Evolutionary conservation across 2,113 vertebrate species (phyloP).

Genomic region (Notechis scutatus): DNA sequence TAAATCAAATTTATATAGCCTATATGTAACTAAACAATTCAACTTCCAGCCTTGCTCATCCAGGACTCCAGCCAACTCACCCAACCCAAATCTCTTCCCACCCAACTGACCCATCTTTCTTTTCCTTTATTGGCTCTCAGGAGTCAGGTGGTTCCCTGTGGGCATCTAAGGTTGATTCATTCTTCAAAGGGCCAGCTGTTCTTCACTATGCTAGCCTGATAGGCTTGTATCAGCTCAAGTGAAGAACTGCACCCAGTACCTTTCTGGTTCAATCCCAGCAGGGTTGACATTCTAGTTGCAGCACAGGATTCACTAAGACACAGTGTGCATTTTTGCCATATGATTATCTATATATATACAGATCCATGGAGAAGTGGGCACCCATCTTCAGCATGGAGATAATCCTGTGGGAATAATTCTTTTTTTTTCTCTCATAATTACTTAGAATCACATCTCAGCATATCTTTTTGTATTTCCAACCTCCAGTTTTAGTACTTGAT

Average conservation of each 20-base stretch:
- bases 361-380: neutral
- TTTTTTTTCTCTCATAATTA: neutral
- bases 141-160: neutral
- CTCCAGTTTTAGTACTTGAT: neutral
- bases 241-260: neutral
- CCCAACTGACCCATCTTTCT: neutral
- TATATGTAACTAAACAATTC: neutral
- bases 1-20: neutral
- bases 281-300: neutral
- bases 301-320: neutral
- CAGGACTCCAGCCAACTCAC: neutral
- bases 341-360: neutral
- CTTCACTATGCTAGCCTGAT: neutral
- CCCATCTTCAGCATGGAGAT: neutral
- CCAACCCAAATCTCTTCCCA: neutral
- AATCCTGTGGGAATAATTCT: neutral
- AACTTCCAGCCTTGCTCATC: neutral
- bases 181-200: neutral
- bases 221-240: neutral
- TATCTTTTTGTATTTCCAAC: neutral
- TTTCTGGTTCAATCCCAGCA: neutral
- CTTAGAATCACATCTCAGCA: neutral
- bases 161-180: neutral
- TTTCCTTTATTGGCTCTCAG: neutral
- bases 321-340: neutral